phyloP scores from a whole-genome alignment of 2,888 invertebrate species.

The Trimorus sp. region DNA sequence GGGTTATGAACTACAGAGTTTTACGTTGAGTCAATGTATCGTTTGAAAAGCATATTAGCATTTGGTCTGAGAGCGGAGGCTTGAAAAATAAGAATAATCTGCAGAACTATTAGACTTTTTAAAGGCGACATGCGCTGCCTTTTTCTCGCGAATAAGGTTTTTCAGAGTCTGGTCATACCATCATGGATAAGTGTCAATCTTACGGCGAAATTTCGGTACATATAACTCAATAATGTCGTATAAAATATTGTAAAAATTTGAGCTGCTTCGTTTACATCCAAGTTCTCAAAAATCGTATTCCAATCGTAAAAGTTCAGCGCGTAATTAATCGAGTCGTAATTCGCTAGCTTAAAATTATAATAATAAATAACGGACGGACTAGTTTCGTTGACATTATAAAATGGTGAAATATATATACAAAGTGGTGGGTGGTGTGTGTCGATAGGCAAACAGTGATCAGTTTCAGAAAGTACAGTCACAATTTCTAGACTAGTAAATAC shows the following conservation, averaged over 20 bases:
- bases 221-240: constrained; percentile 11
- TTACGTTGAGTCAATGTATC: not conserved
- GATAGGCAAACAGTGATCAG: no score
- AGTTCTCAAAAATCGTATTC: not conserved
- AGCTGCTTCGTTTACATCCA: constrained; percentile 1
- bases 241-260: constrained; percentile 13
- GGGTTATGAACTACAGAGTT: not conserved
- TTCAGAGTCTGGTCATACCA: constrained; percentile 15
- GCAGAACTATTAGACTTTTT: not conserved
- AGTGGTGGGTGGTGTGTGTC: no score
- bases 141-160: constrained; percentile 10
- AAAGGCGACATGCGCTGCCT: constrained; percentile 4
- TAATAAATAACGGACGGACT: not conserved
- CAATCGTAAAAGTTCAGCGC: not conserved
- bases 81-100: not conserved
- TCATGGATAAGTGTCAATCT: not conserved
- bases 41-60: not conserved
- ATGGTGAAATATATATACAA: no score
- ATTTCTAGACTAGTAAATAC: no score
- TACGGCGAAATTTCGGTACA: not conserved
- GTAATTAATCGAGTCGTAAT: constrained; percentile 3
- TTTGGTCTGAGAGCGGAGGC: not conserved
- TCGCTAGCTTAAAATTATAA: constrained; percentile 5
- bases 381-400: no score
- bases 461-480: no score